Evolutionary conservation across 2,888 invertebrate genomes (phyloP), one percentile per base, ranked within the genome.

Genomic region (Pseudococcus jackbeardsleyi): DNA sequence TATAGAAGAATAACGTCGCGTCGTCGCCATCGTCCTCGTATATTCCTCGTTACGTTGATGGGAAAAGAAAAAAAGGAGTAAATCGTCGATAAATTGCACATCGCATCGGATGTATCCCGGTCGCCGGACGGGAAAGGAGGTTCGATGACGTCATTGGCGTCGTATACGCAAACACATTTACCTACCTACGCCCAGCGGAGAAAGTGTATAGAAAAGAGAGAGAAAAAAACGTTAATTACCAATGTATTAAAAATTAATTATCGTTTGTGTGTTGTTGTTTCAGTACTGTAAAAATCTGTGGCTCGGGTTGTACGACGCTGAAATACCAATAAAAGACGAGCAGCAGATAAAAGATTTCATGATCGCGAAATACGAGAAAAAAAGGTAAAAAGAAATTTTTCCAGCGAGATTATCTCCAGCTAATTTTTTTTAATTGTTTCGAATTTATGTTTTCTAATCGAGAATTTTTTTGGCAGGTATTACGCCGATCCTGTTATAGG

Each of bases 321-420:
- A 92, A 92, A 93, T 92, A 93, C 89, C 90, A 91, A 94, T 95
- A 90, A 95, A 95, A 91, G 97, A 97, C 91, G 98, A 98, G 92
- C 96, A 96, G 92, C 95, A 96, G 92, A 95, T 98, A 91, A 95
- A 96, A 91, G 97, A 98, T 92, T 95, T 97, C 91, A 97, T 98
- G 97, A 94, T 95, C 88, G 96, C 97, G 91, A 99, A 98, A 92
- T 99, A 99, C 91, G 99, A 99, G 92, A 94, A 96, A 91, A 98
- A 97, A 91, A 94, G 97, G 91, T 95, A 88, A 33, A 2, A 33
- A 33, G 11, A 22, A 72, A 15, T 79, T 33, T 42, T n/a, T 87
- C 1, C 19, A 19, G 42, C 42, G 19, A 7, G 2, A 12, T 79
- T 19, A 79, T 42, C 42, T 42, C 26, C 3, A 1, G 26, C 26